Evolutionary conservation across 1,140 invertebrate genomes (phyloP).

Genomic region (Chironomus striatipennis): DNA sequence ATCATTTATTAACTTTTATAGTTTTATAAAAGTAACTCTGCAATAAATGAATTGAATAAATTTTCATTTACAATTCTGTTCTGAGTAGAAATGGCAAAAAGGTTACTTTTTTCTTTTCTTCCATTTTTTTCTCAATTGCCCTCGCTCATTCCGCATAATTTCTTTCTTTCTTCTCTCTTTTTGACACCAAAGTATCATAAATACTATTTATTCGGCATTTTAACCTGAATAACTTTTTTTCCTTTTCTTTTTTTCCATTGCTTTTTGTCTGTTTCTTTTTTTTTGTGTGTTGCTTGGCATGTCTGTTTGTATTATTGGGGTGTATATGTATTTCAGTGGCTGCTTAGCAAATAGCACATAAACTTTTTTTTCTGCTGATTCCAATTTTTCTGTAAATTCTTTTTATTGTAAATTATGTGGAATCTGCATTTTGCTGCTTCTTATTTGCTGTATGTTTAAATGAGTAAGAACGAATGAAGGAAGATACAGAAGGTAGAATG

Average conservation of each 20-base stretch:
- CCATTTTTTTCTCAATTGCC: background rate
- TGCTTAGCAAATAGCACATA: too few species aligned
- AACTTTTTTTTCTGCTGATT: too few species aligned
- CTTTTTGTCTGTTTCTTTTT: too few species aligned
- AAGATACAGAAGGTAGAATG: too few species aligned
- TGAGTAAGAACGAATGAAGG: too few species aligned
- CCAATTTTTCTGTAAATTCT: too few species aligned
- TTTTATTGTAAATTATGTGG: background rate
- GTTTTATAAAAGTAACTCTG: background rate
- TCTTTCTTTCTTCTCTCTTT: background rate
- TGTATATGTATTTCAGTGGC: too few species aligned
- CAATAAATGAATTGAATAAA: background rate
- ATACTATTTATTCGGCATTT: background rate
- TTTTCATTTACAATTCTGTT: background rate
- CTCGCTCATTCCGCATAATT: background rate
- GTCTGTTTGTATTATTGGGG: too few species aligned
- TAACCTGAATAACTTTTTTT: slow-evolving; percentile 14
- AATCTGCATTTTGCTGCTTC: background rate
- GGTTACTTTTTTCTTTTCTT: background rate
- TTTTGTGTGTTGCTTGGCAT: too few species aligned
- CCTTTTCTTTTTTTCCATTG: too few species aligned
- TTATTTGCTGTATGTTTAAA: too few species aligned
- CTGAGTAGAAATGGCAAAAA: background rate
- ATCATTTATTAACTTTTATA: too few species aligned
- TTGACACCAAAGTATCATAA: background rate